Percentiles rank a stretch among this genome's conserved stretches.
phyloP scores from a whole-genome alignment of 2,797 vertebrate genomes.

The Orientallactaga sibirica region DNA sequence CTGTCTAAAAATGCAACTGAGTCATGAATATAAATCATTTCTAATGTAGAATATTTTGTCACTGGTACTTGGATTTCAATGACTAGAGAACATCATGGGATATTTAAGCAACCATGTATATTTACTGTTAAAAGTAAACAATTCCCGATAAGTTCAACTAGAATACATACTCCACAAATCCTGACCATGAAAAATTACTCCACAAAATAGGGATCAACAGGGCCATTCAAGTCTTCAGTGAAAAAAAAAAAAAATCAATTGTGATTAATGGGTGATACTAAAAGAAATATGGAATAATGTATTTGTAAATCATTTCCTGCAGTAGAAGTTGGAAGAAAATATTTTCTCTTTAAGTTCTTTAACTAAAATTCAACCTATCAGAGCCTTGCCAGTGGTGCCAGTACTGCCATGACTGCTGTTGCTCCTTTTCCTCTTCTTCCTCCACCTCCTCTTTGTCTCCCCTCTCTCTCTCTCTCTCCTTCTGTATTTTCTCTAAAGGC shows the following conservation, averaged over 20 bases:
- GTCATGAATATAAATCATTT: background rate
- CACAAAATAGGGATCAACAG: background rate
- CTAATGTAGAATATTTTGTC: background rate
- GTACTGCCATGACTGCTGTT: too few species aligned
- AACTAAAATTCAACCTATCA: background rate
- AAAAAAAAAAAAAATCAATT: conserved; percentile 45
- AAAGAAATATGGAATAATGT: background rate
- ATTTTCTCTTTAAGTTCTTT: background rate
- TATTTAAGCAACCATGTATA: background rate
- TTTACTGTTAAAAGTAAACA: background rate
- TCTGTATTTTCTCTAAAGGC: background rate
- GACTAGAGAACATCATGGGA: background rate
- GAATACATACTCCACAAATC: background rate
- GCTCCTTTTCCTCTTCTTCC: too few species aligned
- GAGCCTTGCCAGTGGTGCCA: background rate
- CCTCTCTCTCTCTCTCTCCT: background rate
- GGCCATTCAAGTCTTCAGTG: background rate
- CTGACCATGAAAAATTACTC: background rate
- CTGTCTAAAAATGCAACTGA: background rate
- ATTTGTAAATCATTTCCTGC: background rate
- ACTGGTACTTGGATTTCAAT: background rate
- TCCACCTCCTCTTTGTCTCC: background rate
- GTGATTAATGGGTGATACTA: background rate
- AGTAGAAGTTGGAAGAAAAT: background rate
- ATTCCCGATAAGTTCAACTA: background rate